Conservation (phyloP, 2,888 invertebrate species). For the Cephus rjabovi region DNA sequence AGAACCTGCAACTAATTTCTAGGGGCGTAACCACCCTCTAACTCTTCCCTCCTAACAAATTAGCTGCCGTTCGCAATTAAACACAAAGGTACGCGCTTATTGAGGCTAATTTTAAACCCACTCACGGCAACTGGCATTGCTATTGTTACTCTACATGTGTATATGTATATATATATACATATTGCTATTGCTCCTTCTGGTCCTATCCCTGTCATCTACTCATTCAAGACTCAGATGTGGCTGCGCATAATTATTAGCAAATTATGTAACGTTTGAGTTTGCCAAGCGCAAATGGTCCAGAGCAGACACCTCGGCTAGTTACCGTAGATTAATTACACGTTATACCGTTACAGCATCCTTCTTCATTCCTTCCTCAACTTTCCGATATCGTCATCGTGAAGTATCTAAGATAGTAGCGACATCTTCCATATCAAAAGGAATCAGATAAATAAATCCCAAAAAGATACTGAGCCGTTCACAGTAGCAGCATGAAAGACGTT, state of each 20-base stretch:
- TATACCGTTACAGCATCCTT: background rate
- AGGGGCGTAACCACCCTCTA: background rate
- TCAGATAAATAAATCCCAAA: background rate
- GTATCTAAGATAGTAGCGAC: background rate
- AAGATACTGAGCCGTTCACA: background rate
- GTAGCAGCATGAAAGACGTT: background rate
- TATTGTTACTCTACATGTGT: background rate
- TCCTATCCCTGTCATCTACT: constrained; percentile 27
- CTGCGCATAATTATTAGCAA: constrained; percentile 47
- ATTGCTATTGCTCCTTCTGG: constrained; percentile 6
- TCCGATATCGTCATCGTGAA: background rate
- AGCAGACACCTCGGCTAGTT: background rate
- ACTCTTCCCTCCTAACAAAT: constrained; percentile 6
- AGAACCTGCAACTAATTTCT: background rate
- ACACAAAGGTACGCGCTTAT: constrained; percentile 17
- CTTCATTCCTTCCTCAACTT: background rate
- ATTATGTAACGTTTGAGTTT: constrained; percentile 45
- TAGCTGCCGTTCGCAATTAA: constrained; percentile 15
- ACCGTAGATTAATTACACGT: constrained; percentile 4
- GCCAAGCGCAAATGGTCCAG: constrained; percentile 32
- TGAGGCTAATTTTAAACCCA: constrained; percentile 16
- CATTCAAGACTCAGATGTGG: constrained; percentile 39
- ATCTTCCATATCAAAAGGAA: background rate
- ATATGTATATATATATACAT: no score
- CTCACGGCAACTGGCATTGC: background rate